Percentiles rank a stretch among this genome's conserved stretches.
These are phyloP conservation scores for Polyodon spathula DNA, from an alignment of 2,113 vertebrate genomes.

Conservation along the genomic window DNA sequence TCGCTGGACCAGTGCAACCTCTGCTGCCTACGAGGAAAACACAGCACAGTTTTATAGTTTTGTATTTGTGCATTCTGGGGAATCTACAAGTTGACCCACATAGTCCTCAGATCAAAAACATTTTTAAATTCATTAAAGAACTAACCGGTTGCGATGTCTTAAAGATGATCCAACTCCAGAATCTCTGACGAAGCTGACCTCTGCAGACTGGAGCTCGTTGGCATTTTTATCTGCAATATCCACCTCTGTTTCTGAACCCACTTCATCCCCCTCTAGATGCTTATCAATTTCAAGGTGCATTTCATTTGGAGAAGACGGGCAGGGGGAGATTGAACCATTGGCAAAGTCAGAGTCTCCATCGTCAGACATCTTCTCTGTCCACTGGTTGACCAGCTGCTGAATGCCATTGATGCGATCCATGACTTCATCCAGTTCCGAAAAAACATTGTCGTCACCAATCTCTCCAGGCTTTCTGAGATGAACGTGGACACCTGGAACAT, in stretches of 20 bases:
- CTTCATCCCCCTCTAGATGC: conserved; percentile 27
- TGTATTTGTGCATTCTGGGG: not conserved
- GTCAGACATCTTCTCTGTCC: conserved; percentile 63
- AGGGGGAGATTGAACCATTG: conserved; percentile 44
- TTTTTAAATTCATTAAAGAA: no score
- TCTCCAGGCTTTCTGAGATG: conserved; percentile 16
- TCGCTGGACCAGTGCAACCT: conserved; percentile 50
- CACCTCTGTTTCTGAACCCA: conserved; percentile 9
- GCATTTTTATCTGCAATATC: conserved; percentile 25
- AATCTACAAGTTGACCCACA: no score
- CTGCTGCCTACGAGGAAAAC: conserved; percentile 34
- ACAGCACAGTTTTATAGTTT: not conserved
- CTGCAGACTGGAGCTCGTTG: conserved; percentile 25
- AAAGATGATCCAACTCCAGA: conserved; percentile 21
- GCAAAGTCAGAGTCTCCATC: conserved; percentile 56
- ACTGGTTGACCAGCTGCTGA: conserved; percentile 63
- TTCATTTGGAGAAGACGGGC: conserved; percentile 48
- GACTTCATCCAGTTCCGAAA: conserved; percentile 66
- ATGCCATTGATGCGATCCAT: conserved; percentile 68
- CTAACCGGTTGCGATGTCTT: conserved; percentile 51
- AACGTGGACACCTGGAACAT: conserved; percentile 46
- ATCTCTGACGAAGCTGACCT: conserved; percentile 23
- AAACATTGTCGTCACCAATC: conserved; percentile 55
- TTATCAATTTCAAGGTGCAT: conserved; percentile 53
- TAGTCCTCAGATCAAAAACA: no score